phyloP scores from a whole-genome alignment of 2,797 vertebrate genomes.

The Onychomys torridus region DNA sequence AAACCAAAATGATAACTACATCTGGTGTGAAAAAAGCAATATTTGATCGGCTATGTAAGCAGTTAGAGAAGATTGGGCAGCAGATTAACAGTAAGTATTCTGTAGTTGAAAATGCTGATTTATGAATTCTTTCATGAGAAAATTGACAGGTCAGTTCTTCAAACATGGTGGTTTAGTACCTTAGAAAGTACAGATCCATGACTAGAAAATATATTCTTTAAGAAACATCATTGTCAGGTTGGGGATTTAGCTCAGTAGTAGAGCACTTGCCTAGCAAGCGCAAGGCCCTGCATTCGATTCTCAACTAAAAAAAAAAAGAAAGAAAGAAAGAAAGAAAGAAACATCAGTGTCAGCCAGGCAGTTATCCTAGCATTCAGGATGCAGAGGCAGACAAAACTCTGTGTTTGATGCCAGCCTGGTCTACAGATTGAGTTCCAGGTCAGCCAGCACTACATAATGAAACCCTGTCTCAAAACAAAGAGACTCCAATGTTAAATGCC shows the following conservation, averaged over 20 bases:
- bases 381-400: neutral
- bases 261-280: no score
- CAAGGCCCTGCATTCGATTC: no score
- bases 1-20: constrained; percentile 89
- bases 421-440: neutral
- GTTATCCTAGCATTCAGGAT: neutral
- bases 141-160: neutral
- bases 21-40: constrained; percentile 91
- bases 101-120: neutral
- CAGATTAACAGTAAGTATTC: constrained; percentile 89
- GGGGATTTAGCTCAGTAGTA: no score
- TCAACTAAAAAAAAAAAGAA: no score
- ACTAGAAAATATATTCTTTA: neutral
- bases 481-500: neutral
- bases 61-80: constrained; percentile 89
- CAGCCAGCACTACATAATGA: neutral
- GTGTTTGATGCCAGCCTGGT: neutral
- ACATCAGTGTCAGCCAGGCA: neutral
- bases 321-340: neutral
- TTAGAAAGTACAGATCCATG: neutral
- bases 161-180: neutral
- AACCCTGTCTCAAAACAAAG: neutral
- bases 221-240: neutral
- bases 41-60: constrained; percentile 91
- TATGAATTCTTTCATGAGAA: constrained; percentile 26